Evolutionary conservation across 1,140 invertebrate genomes (phyloP).

Genomic region (Gryllus bimaculatus): DNA sequence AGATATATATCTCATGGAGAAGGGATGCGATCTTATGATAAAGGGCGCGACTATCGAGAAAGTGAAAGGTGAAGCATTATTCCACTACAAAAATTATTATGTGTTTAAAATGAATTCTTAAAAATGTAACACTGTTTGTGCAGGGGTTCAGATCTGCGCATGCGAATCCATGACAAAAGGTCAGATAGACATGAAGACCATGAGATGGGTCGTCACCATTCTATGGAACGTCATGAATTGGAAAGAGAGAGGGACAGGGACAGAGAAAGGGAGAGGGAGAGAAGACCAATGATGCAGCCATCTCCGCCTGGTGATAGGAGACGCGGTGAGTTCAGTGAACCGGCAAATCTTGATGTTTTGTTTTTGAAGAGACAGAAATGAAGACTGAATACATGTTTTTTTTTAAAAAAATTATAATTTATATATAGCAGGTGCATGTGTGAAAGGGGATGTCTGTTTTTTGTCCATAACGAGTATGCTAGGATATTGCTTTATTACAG

Average conservation of each 20-base stretch:
- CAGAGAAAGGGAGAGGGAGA: background rate
- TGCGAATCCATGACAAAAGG: slow-evolving; percentile 11
- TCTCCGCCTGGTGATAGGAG: background rate
- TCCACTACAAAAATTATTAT: background rate
- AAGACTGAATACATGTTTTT: no score
- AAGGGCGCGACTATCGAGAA: slow-evolving; percentile 7
- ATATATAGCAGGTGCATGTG: no score
- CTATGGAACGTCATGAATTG: background rate
- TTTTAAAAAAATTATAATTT: no score
- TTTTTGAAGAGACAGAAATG: no score
- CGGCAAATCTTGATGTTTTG: no score
- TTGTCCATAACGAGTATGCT: no score
- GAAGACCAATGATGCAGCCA: slow-evolving; percentile 6
- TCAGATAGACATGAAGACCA: slow-evolving; percentile 15
- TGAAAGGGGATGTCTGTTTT: no score
- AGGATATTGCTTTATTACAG: no score
- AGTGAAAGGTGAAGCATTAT: background rate
- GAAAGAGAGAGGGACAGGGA: background rate
- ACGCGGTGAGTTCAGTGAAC: background rate
- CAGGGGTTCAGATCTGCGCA: slow-evolving; percentile 9
- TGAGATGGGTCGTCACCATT: background rate
- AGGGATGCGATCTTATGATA: background rate
- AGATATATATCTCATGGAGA: slow-evolving; percentile 6
- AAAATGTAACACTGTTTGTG: background rate
- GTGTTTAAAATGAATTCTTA: background rate